Conservation (phyloP, 2,888 invertebrate species). For the Colostygia pectinataria region DNA sequence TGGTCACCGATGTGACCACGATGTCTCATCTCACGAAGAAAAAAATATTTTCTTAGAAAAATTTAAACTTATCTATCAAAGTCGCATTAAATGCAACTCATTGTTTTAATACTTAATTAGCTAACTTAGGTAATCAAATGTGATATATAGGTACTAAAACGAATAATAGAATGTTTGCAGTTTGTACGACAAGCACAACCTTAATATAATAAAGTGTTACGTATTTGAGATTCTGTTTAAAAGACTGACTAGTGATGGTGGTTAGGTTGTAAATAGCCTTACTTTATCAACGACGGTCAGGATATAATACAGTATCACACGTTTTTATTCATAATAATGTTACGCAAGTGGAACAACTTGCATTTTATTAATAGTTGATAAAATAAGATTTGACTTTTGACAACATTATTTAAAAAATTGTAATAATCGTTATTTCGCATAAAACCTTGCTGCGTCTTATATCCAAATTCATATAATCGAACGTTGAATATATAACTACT, state of each 20-base stretch:
- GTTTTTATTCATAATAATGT: not conserved
- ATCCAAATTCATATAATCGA: no score
- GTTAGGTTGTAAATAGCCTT: not conserved
- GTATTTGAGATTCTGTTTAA: conserved; percentile 39
- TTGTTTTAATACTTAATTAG: not conserved
- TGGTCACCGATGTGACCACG: no score
- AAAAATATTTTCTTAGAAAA: no score
- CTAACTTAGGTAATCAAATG: not conserved
- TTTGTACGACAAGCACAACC: conserved; percentile 42
- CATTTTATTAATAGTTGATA: not conserved
- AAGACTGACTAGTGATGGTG: conserved; percentile 51
- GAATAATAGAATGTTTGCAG: conserved; percentile 38
- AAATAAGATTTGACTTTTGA: not conserved
- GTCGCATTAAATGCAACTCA: conserved; percentile 22
- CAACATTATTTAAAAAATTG: not conserved
- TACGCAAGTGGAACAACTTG: no score
- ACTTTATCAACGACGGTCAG: conserved; percentile 3
- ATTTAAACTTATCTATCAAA: conserved; percentile 2
- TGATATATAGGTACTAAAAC: no score
- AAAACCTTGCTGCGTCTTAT: no score
- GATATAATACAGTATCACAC: no score
- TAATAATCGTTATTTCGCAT: no score
- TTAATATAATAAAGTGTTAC: conserved; percentile 22
- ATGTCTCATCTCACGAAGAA: no score
- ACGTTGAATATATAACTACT: no score